A percentile compares a stretch with the other conserved stretches of the same genome.
phyloP scores from a whole-genome alignment of 1,140 invertebrate species.

The Zaprionus davidi region DNA sequence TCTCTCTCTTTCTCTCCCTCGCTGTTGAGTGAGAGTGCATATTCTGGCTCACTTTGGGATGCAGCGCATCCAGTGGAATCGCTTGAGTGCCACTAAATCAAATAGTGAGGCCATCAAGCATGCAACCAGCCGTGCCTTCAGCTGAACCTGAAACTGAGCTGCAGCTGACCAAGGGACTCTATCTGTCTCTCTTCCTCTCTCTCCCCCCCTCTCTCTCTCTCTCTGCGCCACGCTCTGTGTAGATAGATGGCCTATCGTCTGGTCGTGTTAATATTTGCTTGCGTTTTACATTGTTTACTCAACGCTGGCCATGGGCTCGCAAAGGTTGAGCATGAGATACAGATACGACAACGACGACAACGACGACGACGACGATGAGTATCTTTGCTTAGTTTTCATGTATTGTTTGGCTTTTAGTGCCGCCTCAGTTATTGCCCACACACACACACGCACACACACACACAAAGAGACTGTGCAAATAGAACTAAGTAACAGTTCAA shows the following conservation, averaged over 20 bases:
- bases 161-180: not conserved
- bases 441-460: not conserved
- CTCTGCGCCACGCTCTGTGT: not conserved
- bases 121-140: slow-evolving; percentile 61
- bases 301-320: slow-evolving; percentile 52
- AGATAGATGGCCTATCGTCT: slow-evolving; percentile 64
- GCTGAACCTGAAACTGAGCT: slow-evolving; percentile 34
- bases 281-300: slow-evolving; percentile 76
- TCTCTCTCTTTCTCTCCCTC: not conserved
- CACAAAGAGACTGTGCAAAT: slow-evolving; percentile 18
- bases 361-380: slow-evolving; percentile 21
- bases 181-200: not conserved
- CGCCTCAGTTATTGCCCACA: slow-evolving; percentile 58
- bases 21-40: not conserved
- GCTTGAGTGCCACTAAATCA: slow-evolving; percentile 72
- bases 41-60: not conserved
- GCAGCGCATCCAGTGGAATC: slow-evolving; percentile 32
- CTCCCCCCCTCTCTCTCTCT: not conserved
- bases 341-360: slow-evolving; percentile 11
- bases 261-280: slow-evolving; percentile 76
- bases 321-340: slow-evolving; percentile 19
- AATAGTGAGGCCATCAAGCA: slow-evolving; percentile 71
- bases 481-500: slow-evolving; percentile 35
- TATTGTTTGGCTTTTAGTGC: slow-evolving; percentile 78
- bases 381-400: slow-evolving; percentile 70